Conservation (phyloP, 1,140 invertebrate genomes). For the Brachionus angularis region DNA sequence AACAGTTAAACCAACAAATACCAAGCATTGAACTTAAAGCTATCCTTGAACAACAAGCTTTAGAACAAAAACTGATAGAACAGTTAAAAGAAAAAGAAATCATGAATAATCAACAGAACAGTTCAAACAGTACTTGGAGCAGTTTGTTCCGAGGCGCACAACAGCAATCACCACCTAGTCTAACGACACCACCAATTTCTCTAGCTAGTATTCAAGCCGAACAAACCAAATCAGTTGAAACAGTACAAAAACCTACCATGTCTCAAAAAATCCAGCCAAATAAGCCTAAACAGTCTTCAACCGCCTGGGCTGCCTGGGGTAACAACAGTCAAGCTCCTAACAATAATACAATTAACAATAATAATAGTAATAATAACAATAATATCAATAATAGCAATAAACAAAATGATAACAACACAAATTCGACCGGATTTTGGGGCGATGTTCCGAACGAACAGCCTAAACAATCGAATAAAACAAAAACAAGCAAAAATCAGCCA, state of each 20-base stretch:
- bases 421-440: constrained; percentile 21
- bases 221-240: not conserved
- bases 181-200: constrained; percentile 1
- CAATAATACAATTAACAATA: not conserved
- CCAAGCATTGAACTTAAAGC: constrained; percentile 10
- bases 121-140: constrained; percentile 19
- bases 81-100: constrained; percentile 24
- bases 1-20: not conserved
- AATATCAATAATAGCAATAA: too few species aligned
- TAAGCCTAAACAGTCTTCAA: not conserved
- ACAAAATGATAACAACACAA: too few species aligned
- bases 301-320: constrained; percentile 25
- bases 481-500: not conserved
- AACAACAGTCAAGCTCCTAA: not conserved
- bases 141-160: constrained; percentile 15
- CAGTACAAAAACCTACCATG: not conserved
- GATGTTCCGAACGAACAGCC: not conserved
- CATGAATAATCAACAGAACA: not conserved
- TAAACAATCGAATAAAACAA: constrained; percentile 8
- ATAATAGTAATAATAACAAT: too few species aligned
- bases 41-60: constrained; percentile 33
- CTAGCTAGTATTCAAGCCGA: constrained; percentile 23
- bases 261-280: constrained; percentile 20
- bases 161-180: constrained; percentile 6
- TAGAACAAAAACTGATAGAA: constrained; percentile 32